phyloP scores from a whole-genome alignment of 1,140 invertebrate genomes.

The Drosophila kurseongensis region DNA sequence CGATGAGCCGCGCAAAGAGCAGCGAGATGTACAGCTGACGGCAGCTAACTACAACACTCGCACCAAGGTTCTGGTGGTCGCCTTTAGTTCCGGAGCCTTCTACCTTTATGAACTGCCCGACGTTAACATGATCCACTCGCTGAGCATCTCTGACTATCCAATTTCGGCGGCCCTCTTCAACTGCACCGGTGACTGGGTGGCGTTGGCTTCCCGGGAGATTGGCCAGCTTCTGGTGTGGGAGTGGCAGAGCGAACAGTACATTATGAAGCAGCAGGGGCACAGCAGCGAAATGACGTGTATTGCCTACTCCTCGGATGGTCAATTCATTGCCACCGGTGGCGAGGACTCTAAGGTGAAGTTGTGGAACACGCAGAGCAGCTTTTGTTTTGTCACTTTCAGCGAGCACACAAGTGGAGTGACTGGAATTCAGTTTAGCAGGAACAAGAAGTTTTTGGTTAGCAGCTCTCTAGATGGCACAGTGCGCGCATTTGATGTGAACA shows the following conservation, averaged over 20 bases:
- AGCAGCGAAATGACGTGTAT: conserved; percentile 94
- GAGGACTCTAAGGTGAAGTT: conserved; percentile 98
- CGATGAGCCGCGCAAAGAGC: conserved; percentile 88
- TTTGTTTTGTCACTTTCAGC: conserved; percentile 97
- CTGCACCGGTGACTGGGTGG: conserved; percentile 96
- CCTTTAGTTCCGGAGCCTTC: conserved; percentile 93
- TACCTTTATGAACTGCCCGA: conserved; percentile 97
- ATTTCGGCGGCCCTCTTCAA: conserved; percentile 94
- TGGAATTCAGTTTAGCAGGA: conserved; percentile 93
- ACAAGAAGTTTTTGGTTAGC: conserved; percentile 96
- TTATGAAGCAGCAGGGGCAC: conserved; percentile 98
- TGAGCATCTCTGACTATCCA: conserved; percentile 92
- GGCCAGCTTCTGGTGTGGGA: conserved; percentile 99
- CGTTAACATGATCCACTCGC: conserved; percentile 95
- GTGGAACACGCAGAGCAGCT: conserved; percentile 95
- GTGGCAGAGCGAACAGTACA: conserved; percentile 99
- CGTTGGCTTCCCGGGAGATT: conserved; percentile 92
- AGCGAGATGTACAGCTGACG: conserved; percentile 88
- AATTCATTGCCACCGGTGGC: conserved; percentile 95
- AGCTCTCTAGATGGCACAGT: conserved; percentile 97
- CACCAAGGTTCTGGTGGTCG: conserved; percentile 91
- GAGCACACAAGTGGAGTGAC: conserved; percentile 95
- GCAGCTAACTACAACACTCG: conserved; percentile 92
- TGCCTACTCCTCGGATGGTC: conserved; percentile 95
- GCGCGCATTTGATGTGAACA: conserved; percentile 95